These are phyloP conservation scores for Philereme transversata DNA, from an alignment of 2,888 invertebrate genomes.

Conservation along the genomic window DNA sequence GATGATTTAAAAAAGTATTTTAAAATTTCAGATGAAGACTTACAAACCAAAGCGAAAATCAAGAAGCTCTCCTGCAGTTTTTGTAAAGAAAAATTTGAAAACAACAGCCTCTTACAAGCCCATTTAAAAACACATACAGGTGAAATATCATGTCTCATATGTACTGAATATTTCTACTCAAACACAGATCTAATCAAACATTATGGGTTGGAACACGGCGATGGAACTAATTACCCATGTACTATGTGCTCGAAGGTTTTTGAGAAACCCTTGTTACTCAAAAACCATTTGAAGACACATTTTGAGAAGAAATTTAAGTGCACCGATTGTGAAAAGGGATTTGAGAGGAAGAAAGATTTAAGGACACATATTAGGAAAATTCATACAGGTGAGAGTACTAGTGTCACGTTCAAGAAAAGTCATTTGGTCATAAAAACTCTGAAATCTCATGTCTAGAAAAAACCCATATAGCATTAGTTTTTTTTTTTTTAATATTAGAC, in stretches of 20 bases:
- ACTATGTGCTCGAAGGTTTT: slow-evolving; percentile 58
- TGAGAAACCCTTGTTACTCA: slow-evolving; percentile 59
- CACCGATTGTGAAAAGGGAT: slow-evolving; percentile 61
- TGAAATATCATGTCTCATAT: slow-evolving; percentile 61
- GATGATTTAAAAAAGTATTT: neutral
- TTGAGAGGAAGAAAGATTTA: slow-evolving; percentile 66
- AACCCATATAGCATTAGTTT: too few relatives aligned
- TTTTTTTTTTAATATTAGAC: too few relatives aligned
- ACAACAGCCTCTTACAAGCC: slow-evolving; percentile 56
- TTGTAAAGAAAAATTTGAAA: slow-evolving; percentile 56
- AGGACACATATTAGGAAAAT: slow-evolving; percentile 70
- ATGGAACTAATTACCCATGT: slow-evolving; percentile 57
- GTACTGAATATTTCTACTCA: slow-evolving; percentile 53
- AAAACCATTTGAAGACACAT: slow-evolving; percentile 63
- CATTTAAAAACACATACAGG: slow-evolving; percentile 56
- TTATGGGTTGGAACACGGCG: slow-evolving; percentile 52
- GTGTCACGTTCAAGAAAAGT: too few relatives aligned
- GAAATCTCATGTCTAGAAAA: too few relatives aligned
- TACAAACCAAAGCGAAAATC: slow-evolving; percentile 23
- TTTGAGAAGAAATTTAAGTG: slow-evolving; percentile 67
- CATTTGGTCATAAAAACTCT: too few relatives aligned
- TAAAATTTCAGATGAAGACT: slow-evolving; percentile 31
- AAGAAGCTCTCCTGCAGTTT: slow-evolving; percentile 52
- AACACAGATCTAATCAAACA: slow-evolving; percentile 68
- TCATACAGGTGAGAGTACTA: slow-evolving; percentile 68